Conservation (phyloP, 2,797 vertebrate species). For the Pteropus rufus region DNA sequence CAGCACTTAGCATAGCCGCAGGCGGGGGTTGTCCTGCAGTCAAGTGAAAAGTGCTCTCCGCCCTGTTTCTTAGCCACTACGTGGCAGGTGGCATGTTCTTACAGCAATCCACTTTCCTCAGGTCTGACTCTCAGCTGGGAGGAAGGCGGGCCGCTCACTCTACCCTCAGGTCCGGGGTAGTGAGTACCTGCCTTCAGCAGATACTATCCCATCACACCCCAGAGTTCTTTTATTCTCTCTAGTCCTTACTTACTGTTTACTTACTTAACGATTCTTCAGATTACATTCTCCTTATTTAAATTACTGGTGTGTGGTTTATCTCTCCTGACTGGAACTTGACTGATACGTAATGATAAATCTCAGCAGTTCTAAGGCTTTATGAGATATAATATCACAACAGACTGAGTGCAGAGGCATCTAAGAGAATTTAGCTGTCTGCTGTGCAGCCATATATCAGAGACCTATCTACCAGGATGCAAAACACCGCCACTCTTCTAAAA, state of each 20-base stretch:
- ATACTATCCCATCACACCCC: neutral
- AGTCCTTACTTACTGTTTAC: neutral
- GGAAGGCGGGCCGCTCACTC: neutral
- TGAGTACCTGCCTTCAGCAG: neutral
- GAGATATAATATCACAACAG: neutral
- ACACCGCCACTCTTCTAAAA: neutral
- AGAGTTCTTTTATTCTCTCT: neutral
- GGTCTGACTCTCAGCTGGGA: neutral
- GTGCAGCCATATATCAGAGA: neutral
- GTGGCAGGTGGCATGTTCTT: neutral
- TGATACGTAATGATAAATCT: neutral
- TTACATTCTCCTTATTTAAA: neutral
- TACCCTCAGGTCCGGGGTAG: neutral
- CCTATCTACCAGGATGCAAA: neutral
- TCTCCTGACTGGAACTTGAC: neutral
- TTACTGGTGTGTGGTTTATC: neutral
- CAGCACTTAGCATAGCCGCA: neutral
- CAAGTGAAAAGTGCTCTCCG: neutral
- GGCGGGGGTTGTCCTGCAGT: neutral
- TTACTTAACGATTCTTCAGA: neutral
- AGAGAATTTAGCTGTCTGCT: neutral
- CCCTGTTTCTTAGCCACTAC: neutral
- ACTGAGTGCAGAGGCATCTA: neutral
- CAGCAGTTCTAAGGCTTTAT: neutral
- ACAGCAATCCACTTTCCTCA: neutral